phyloP scores from a whole-genome alignment of 2,888 invertebrate genomes.

The Mesorhabditis spiculigera region DNA sequence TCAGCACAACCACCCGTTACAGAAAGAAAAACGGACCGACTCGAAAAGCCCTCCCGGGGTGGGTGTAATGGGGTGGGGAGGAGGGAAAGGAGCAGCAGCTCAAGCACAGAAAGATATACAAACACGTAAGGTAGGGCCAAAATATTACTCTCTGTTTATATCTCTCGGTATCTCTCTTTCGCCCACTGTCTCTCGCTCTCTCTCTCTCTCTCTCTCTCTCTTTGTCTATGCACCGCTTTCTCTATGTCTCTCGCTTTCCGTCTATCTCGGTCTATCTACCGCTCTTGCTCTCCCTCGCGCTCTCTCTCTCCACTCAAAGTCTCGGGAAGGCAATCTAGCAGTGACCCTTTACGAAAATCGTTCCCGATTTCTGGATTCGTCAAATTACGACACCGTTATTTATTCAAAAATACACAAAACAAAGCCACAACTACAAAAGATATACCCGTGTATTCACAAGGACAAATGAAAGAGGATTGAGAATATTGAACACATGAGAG shows the following conservation, averaged over 20 bases:
- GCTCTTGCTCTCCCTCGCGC: background rate
- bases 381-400: no score
- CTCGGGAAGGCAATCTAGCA: no score
- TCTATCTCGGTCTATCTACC: no score
- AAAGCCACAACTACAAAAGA: background rate
- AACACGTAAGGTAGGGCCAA: no score
- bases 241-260: background rate
- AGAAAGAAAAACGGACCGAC: constrained; percentile 18
- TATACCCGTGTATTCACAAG: background rate
- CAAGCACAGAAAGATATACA: constrained; percentile 12
- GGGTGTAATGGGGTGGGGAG: background rate
- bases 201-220: background rate
- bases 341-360: no score
- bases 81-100: background rate
- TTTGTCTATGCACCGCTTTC: no score
- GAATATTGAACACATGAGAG: background rate
- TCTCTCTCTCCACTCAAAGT: no score
- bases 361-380: no score
- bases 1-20: constrained; percentile 11
- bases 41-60: background rate
- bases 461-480: constrained; percentile 9
- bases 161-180: constrained; percentile 10
- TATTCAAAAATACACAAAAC: no score
- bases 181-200: constrained; percentile 9
- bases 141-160: background rate